phyloP scores from a whole-genome alignment of 2,797 vertebrate species.

The Lophius americanus region DNA sequence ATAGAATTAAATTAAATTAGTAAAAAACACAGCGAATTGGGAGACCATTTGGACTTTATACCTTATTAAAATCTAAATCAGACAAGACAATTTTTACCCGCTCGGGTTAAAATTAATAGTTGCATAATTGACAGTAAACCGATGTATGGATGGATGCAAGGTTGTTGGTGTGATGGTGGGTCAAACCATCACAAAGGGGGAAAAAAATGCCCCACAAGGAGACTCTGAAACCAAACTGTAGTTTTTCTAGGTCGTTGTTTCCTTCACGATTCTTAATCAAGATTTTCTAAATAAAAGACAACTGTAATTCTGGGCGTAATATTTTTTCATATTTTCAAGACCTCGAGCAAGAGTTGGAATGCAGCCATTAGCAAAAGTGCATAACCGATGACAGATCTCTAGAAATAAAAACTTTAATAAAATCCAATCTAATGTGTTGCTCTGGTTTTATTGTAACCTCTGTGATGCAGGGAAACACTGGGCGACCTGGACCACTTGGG shows the following conservation, averaged over 20 bases:
- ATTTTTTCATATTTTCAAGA: neutral
- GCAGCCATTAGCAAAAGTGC: neutral
- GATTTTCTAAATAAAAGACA: neutral
- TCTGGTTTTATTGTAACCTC: neutral
- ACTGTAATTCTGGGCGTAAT: neutral
- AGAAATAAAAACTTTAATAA: too few relatives aligned
- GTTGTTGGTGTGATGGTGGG: neutral
- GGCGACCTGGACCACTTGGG: conserved; percentile 85
- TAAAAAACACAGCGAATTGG: too few relatives aligned
- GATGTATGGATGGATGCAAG: too few relatives aligned
- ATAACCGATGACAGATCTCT: too few relatives aligned
- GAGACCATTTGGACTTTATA: too few relatives aligned
- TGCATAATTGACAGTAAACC: too few relatives aligned
- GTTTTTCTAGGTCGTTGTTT: neutral
- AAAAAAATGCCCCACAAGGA: too few relatives aligned
- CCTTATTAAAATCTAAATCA: too few relatives aligned
- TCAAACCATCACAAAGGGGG: neutral
- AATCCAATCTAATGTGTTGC: too few relatives aligned
- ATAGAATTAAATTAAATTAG: too few relatives aligned
- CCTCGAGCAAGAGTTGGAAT: neutral
- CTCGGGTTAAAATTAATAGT: too few relatives aligned
- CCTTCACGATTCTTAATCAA: neutral
- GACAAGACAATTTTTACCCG: too few relatives aligned
- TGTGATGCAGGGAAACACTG: conserved; percentile 81
- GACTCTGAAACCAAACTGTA: neutral